These are phyloP conservation scores for Nasonia giraulti DNA, from an alignment of 1,140 invertebrate species.

Conservation along the genomic window DNA sequence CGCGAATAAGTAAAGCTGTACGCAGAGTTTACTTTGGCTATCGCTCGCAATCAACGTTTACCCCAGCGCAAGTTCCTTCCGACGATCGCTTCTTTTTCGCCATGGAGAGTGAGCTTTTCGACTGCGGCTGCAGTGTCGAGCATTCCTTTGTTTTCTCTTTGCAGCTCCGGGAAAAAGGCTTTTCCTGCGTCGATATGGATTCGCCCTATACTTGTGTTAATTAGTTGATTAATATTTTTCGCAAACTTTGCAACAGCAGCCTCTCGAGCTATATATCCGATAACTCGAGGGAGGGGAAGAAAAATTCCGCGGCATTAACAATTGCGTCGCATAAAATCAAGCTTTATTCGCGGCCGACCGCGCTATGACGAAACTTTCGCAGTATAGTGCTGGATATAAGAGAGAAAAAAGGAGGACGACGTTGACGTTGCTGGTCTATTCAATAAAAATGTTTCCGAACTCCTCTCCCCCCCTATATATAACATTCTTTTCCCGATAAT, in stretches of 20 bases:
- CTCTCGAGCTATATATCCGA: no score
- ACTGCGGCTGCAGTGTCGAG: background rate
- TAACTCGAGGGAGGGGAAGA: no score
- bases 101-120: no score
- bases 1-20: background rate
- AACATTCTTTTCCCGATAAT: slow-evolving; percentile 30
- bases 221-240: no score
- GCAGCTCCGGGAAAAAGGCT: background rate
- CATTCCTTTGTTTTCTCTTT: background rate
- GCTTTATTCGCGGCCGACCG: no score
- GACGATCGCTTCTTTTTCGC: slow-evolving; percentile 13
- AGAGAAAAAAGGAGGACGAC: background rate
- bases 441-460: slow-evolving; percentile 44
- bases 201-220: no score
- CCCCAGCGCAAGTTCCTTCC: background rate
- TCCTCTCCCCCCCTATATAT: background rate
- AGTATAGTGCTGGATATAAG: background rate
- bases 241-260: no score
- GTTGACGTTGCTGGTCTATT: background rate
- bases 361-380: background rate
- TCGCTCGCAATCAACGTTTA: slow-evolving; percentile 40
- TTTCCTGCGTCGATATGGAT: background rate
- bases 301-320: no score
- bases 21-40: slow-evolving; percentile 28
- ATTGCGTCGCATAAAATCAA: no score